A percentile compares a stretch with the other conserved stretches of the same genome.
Evolutionary conservation across 2,113 vertebrate genomes (phyloP).

Genomic region (Cebus imitator): DNA sequence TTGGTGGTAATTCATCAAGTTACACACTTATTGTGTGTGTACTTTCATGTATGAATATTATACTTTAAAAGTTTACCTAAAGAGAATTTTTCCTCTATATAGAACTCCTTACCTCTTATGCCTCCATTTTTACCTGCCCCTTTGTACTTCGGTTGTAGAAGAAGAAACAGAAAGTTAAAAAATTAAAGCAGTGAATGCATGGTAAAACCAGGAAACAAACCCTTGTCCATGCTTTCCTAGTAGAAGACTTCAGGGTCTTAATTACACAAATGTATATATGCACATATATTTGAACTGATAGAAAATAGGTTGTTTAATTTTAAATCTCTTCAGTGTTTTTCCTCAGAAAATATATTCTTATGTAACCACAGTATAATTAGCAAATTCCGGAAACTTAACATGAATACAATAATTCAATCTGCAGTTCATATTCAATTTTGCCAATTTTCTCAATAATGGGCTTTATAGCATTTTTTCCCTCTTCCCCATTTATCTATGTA

Average conservation of each 20-base stretch:
- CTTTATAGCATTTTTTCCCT: not conserved
- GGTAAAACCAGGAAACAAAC: constrained; percentile 1
- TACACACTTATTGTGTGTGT: not conserved
- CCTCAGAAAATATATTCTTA: not conserved
- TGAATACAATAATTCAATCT: not conserved
- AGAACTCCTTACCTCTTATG: not conserved
- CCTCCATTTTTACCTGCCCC: not conserved
- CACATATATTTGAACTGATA: not conserved
- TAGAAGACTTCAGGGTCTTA: not conserved
- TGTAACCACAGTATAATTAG: not conserved
- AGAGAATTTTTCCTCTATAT: not conserved
- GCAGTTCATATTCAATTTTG: not conserved
- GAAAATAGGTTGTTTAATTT: not conserved
- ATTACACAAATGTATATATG: too few species aligned
- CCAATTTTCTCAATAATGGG: not conserved
- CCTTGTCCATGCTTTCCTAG: not conserved
- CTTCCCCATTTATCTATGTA: not conserved
- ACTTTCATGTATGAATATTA: not conserved
- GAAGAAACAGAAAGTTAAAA: not conserved
- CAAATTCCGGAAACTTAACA: constrained; percentile 12
- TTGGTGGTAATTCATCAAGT: not conserved
- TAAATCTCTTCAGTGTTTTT: not conserved
- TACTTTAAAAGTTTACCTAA: not conserved
- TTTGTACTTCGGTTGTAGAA: not conserved
- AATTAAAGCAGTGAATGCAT: not conserved